A percentile compares a stretch with the other conserved stretches of the same genome.
phyloP scores from a whole-genome alignment of 2,113 vertebrate genomes.

The Pithys albifrons region DNA sequence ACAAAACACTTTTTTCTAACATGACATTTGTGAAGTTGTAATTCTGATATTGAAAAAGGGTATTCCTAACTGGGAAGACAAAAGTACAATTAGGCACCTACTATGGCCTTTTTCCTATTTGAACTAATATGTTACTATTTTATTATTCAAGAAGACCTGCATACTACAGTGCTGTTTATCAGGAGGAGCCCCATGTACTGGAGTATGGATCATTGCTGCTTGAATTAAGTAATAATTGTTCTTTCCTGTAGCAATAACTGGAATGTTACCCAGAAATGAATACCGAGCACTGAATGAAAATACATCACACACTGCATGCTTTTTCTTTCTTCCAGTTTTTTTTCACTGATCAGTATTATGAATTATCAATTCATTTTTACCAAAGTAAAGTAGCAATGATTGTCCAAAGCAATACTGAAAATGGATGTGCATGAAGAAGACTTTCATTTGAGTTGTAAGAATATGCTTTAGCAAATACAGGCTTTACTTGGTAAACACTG shows the following conservation, averaged over 20 bases:
- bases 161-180: not conserved
- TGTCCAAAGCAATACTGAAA: not conserved
- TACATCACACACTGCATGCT: rapidly evolving
- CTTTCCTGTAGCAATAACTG: not conserved
- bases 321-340: not conserved
- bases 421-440: not conserved
- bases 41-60: not conserved
- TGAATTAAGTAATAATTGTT: not conserved
- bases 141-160: not conserved
- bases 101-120: not conserved
- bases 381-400: not conserved
- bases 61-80: not conserved
- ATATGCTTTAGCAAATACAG: not conserved
- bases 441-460: not conserved
- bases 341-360: not conserved
- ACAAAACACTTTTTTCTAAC: not conserved
- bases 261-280: not conserved
- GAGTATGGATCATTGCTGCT: not conserved
- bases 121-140: not conserved
- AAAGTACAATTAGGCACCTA: not conserved
- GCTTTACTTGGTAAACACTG: not conserved
- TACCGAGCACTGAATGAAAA: not conserved
- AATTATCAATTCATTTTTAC: not conserved
- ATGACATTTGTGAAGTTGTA: not conserved
- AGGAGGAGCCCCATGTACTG: not conserved